A percentile compares a stretch with the other conserved stretches of the same genome.
Evolutionary conservation across 1,140 invertebrate species (phyloP).

Genomic region (Coptotermes formosanus): DNA sequence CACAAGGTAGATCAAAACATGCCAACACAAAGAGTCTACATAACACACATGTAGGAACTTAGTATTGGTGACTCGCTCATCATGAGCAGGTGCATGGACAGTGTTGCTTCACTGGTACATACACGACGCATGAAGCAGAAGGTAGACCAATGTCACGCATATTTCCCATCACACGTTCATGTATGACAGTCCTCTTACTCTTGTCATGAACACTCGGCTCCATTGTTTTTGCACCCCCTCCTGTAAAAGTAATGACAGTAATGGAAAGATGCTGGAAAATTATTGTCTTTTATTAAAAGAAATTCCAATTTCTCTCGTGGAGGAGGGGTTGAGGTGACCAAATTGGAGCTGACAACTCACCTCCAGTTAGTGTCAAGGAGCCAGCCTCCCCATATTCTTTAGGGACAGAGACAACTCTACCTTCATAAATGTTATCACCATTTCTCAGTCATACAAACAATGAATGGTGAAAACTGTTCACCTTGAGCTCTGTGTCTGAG

Average conservation of each 20-base stretch:
- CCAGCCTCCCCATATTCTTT: no score
- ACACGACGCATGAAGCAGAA: neutral
- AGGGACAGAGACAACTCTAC: no score
- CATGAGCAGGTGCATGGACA: conserved; percentile 6
- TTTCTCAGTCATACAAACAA: no score
- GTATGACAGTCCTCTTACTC: neutral
- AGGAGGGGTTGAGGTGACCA: no score
- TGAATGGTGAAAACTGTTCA: neutral
- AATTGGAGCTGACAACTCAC: no score
- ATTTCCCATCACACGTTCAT: neutral
- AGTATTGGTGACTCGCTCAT: neutral
- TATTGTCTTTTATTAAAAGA: no score
- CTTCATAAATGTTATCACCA: no score
- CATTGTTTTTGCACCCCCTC: neutral
- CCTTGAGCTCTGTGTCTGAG: conserved; percentile 2
- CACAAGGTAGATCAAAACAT: neutral
- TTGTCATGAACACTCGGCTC: neutral
- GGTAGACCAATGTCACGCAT: neutral
- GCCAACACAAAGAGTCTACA: neutral
- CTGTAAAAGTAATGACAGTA: neutral
- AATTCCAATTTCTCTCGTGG: no score
- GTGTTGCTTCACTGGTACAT: conserved; percentile 13
- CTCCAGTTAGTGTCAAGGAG: no score
- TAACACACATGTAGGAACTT: conserved; percentile 2
- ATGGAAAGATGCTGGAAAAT: no score